These are phyloP conservation scores for Salminus brasiliensis DNA, from an alignment of 2,113 vertebrate genomes.

Conservation along the genomic window DNA sequence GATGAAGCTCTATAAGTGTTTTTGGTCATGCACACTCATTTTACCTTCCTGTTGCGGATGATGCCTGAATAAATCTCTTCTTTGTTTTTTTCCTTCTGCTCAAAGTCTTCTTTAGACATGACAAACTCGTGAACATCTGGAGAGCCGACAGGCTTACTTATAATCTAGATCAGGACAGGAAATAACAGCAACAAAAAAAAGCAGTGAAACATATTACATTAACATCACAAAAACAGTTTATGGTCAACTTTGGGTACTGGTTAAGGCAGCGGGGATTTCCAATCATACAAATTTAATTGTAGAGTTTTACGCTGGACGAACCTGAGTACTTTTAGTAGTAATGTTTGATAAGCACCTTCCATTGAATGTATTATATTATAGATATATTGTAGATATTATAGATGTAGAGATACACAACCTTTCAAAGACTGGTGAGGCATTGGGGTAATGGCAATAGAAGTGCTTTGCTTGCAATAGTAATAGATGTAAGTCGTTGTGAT, in stretches of 20 bases:
- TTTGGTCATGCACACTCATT: neutral
- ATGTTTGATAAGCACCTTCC: too few relatives aligned
- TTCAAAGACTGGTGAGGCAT: too few relatives aligned
- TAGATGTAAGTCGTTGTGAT: too few relatives aligned
- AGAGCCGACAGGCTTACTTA: slow-evolving; percentile 83
- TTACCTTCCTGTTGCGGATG: slow-evolving; percentile 90
- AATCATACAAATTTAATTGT: neutral
- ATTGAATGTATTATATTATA: too few relatives aligned
- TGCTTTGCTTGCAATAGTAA: too few relatives aligned
- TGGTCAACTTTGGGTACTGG: too few relatives aligned
- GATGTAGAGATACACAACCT: too few relatives aligned
- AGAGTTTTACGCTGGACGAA: too few relatives aligned
- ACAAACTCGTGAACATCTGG: slow-evolving; percentile 92
- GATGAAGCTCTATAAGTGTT: neutral
- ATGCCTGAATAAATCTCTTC: slow-evolving; percentile 83
- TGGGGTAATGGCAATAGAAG: too few relatives aligned
- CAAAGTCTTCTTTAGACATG: slow-evolving; percentile 92
- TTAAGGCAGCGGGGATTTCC: neutral
- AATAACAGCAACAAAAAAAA: neutral
- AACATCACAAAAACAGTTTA: too few relatives aligned
- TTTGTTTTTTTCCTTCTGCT: slow-evolving; percentile 87
- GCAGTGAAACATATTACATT: neutral
- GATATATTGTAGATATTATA: too few relatives aligned
- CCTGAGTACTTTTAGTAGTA: too few relatives aligned
- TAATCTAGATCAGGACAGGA: slow-evolving; percentile 78